Base-by-base conservation (phyloP, 2,797 vertebrate species). In the Sebastes taczanowskii region DNA sequence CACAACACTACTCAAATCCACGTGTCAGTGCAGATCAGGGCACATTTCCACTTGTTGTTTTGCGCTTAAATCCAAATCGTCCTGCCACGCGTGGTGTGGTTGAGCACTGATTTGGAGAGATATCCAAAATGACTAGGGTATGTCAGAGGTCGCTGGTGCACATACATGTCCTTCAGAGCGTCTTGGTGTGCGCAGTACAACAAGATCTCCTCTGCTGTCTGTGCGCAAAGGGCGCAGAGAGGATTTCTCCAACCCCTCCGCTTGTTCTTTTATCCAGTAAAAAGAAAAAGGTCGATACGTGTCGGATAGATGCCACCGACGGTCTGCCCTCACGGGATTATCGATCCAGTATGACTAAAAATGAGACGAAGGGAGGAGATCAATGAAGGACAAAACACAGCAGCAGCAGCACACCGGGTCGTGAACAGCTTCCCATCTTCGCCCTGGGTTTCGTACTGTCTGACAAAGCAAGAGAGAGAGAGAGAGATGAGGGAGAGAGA, bases 301-400 rank as follows among this genome's bases (percentile, higher is more conserved):
- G 82, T 71, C 49, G 16, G 46, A 74, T 64, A 74, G 67, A 85
- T 46, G 63, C 42, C 16, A 60, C 71, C 71, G 61, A 64, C 35
- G 27, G 49, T 20, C 70, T 80, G 67, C 35, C 74, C 83, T 83
- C 7, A 72, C 25, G 23, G 71, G 80, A 81, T 79, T 60, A 91
- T 92, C 79, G 90, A 95, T 88, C 82, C 84, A n/a, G 49, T 66
- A 14, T 46, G 62, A 86, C 62, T 84, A 46, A 85, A 79, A 79
- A 78, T 53, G 34, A 83, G n/a, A 88, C 62, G 74, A 80, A 85
- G 82, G 78, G 52, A 75, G 64, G 52, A 14, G 42, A 87, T 81
- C 81, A 74, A 85, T 78, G 38, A 35, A 75, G 61, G 73, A 78
- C 74, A 75, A 71, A 71, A 83, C 64, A 79, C 80, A 74, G 63